Evolutionary conservation across 2,113 vertebrate species (phyloP), one percentile per base, ranked within the genome.

Genomic region (Entosphenus tridentatus): DNA sequence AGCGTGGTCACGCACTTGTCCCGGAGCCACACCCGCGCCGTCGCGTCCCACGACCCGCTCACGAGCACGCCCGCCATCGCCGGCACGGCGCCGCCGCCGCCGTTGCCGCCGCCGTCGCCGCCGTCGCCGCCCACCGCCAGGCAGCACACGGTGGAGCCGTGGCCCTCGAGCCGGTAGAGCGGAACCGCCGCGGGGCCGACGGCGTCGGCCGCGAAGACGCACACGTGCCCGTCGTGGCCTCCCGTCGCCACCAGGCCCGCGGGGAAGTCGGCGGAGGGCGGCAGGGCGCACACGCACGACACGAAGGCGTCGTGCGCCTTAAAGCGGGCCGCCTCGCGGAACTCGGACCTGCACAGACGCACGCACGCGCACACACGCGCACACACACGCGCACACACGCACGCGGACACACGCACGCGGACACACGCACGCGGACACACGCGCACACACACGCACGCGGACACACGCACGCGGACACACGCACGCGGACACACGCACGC

Each of bases 1-100:
- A 98, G 77, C 3, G 88, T 96, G 89, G 96, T 96, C 91, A 98
- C 88, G 77, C 92, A 97, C 74, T 89, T 95, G 73, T 95, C 89
- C 77, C 84, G 88, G 71, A 96, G 82, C 93, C 93, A 98, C 13
- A 98, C 88, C 79, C 91, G 96, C 57, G 88, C 89, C 68, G 89
- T 95, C 1, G 84, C 88, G 75, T 98, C 93, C 93, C 93, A 97
- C 2, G 93, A 97, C 72, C 92, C 93, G 73, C 92, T 98, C 74
- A 98, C 75, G 70, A 98, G 81, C 86, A 91, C 78, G 96, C 92
- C 70, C 93, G 89, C 73, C 84, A 82, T 57, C 96, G 84, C 55
- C 77, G 68, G 68, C 85, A 92, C 18, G 95, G 76, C 9, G 90
- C 89, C 62, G 62, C n/a, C n/a, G 62, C n/a, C 73, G 84, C 75